Percentiles rank a stretch among this genome's conserved stretches.
These are phyloP conservation scores for Tetragnatha versicolor DNA, from an alignment of 1,140 invertebrate species.

Conservation along the genomic window DNA sequence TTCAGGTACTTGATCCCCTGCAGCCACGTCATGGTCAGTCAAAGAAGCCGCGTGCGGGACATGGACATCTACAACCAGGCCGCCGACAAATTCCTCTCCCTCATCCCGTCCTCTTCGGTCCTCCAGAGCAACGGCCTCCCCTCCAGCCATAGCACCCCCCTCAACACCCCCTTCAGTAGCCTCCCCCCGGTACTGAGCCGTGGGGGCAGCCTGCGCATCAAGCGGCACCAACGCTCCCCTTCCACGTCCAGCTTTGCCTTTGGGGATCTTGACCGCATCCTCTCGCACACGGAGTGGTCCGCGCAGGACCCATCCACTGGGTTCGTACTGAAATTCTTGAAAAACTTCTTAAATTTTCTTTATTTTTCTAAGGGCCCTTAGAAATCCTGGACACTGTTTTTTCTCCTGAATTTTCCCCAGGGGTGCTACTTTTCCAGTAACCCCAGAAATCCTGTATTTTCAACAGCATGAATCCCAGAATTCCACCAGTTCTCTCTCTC, in stretches of 20 bases:
- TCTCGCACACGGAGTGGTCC: conserved; percentile 5
- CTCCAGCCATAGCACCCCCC: conserved; percentile 59
- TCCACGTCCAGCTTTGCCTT: conserved; percentile 53
- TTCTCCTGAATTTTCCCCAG: too few species aligned
- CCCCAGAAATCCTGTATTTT: too few species aligned
- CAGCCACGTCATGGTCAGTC: conserved; percentile 87
- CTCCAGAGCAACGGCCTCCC: not conserved
- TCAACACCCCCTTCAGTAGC: conserved; percentile 16
- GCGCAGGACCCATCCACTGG: not conserved
- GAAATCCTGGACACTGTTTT: too few species aligned
- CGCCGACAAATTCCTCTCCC: conserved; percentile 82
- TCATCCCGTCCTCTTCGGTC: conserved; percentile 73
- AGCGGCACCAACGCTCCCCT: conserved; percentile 46
- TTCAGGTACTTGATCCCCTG: conserved; percentile 78
- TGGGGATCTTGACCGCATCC: conserved; percentile 43
- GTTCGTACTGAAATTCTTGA: too few species aligned
- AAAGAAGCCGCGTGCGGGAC: conserved; percentile 79
- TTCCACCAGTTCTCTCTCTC: too few species aligned
- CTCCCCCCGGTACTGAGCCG: not conserved
- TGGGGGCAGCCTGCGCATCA: conserved; percentile 49
- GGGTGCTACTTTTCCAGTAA: too few species aligned
- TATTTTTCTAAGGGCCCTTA: too few species aligned
- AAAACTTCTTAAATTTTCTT: too few species aligned
- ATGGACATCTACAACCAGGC: conserved; percentile 76
- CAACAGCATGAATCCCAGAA: too few species aligned